Evolutionary conservation across 2,113 vertebrate species (phyloP).

Genomic region (Agapornis roseicollis): DNA sequence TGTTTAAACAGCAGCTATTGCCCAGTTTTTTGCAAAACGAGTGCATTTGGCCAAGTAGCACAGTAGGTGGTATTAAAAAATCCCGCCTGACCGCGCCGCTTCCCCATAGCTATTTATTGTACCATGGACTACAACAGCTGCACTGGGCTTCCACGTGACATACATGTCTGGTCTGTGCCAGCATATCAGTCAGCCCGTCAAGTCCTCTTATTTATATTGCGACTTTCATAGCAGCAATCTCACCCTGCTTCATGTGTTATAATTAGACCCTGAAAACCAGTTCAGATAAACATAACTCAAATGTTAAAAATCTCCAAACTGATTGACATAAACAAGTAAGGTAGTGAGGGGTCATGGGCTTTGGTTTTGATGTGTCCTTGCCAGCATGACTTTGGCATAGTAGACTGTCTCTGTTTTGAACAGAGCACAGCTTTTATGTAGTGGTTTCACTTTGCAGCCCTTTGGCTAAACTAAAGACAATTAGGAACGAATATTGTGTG

Average conservation of each 20-base stretch:
- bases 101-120: conserved; percentile 54
- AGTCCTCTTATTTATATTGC: conserved; percentile 43
- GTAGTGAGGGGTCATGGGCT: not conserved
- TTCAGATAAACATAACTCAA: conserved; percentile 61
- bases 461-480: not conserved
- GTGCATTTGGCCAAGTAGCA: not conserved
- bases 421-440: not conserved
- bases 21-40: rapidly evolving
- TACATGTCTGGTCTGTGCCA: conserved; percentile 24
- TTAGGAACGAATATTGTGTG: not conserved
- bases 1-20: not conserved
- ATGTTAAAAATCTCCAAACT: conserved; percentile 14
- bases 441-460: not conserved
- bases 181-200: not conserved
- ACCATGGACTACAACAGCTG: conserved; percentile 47
- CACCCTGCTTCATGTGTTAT: conserved; percentile 48
- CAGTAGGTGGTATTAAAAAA: conserved; percentile 10
- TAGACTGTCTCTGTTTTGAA: not conserved
- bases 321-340: conserved; percentile 12
- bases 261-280: conserved; percentile 65
- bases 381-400: not conserved
- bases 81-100: not conserved
- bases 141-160: conserved; percentile 19
- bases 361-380: not conserved
- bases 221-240: conserved; percentile 49